Conservation (phyloP, 1,140 invertebrate genomes). For the Euwallacea similis region DNA sequence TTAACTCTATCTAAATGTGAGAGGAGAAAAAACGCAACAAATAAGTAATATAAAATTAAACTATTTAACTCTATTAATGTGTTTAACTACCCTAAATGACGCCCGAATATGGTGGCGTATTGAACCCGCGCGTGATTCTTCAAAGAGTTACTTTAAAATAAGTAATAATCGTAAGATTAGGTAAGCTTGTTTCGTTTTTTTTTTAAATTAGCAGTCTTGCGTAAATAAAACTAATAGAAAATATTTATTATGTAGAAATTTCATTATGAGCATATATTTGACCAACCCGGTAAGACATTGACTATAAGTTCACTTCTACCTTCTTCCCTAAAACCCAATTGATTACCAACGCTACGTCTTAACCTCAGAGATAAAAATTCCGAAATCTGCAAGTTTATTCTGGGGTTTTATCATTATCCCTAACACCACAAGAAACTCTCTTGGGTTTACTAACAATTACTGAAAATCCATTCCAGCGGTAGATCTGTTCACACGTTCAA, state of each 20-base stretch:
- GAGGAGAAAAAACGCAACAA: conserved; percentile 27
- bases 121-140: conserved; percentile 22
- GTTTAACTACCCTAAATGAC: conserved; percentile 22
- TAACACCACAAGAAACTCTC: no score
- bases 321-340: neutral
- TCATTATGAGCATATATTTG: neutral
- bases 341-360: no score
- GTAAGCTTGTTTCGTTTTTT: conserved; percentile 40
- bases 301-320: neutral
- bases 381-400: no score
- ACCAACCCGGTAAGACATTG: no score
- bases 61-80: conserved; percentile 26
- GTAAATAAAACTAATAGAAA: conserved; percentile 29
- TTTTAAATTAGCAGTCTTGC: conserved; percentile 46
- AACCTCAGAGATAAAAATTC: no score
- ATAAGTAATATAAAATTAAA: conserved; percentile 35
- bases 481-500: no score
- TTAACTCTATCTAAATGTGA: conserved; percentile 30
- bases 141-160: neutral
- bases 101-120: conserved; percentile 17
- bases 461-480: no score
- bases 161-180: neutral
- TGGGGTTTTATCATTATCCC: no score
- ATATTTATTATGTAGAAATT: neutral
- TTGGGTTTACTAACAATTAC: no score